Evolutionary conservation across 2,797 vertebrate genomes (phyloP).

Genomic region (Tapirus indicus): DNA sequence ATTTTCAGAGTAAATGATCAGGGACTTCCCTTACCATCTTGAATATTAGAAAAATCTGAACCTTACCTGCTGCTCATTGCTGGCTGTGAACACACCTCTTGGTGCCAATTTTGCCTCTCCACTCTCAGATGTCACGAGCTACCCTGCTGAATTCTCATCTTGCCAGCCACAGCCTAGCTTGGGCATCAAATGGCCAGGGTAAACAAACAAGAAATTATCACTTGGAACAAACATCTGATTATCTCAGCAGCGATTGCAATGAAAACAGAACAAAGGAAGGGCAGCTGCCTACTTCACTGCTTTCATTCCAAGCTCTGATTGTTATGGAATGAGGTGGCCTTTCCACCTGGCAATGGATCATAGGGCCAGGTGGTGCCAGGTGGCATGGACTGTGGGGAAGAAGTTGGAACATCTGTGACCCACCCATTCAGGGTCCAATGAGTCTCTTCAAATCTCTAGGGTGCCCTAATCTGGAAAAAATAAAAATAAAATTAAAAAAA

Average conservation of each 20-base stretch:
- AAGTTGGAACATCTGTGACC: constrained; percentile 73
- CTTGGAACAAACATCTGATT: constrained; percentile 84
- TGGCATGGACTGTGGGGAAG: constrained; percentile 70
- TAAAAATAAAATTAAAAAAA: constrained; percentile 9
- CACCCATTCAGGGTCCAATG: constrained; percentile 58
- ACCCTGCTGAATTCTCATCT: constrained; percentile 76
- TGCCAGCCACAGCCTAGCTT: constrained; percentile 60
- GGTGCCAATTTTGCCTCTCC: constrained; percentile 66
- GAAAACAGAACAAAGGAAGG: constrained; percentile 78
- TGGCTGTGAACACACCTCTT: constrained; percentile 47
- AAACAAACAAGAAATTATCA: constrained; percentile 84
- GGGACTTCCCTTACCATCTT: constrained; percentile 38
- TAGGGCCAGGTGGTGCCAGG: constrained; percentile 79
- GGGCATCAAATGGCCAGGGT: constrained; percentile 67
- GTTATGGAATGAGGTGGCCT: constrained; percentile 67
- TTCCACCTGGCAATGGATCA: constrained; percentile 39
- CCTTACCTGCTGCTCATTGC: constrained; percentile 71
- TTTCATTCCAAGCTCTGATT: constrained; percentile 71
- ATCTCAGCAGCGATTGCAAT: constrained; percentile 78
- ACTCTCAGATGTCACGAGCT: constrained; percentile 73
- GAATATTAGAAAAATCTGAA: constrained; percentile 24
- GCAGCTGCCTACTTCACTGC: constrained; percentile 56
- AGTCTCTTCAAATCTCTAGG: constrained; percentile 51
- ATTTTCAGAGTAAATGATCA: constrained; percentile 60
- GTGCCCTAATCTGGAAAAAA: constrained; percentile 19